Percentiles rank a stretch among this genome's conserved stretches.
These are phyloP conservation scores for Toxonevra muliebris DNA, from an alignment of 2,888 invertebrate species.

Conservation along the genomic window DNA sequence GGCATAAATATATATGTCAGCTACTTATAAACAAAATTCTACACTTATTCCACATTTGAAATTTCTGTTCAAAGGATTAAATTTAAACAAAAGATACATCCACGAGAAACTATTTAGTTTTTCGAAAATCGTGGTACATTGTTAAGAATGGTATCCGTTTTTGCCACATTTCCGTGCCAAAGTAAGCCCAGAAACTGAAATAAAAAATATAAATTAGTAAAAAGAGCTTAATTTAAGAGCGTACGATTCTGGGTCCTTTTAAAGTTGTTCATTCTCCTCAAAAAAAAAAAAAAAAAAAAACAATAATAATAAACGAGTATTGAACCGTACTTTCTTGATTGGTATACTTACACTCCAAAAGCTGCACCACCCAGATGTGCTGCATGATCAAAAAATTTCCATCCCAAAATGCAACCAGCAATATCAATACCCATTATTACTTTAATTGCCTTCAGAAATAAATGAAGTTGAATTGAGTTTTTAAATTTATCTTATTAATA, in stretches of 20 bases:
- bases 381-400: conserved; percentile 96
- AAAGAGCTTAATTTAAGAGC: neutral
- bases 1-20: conserved; percentile 16
- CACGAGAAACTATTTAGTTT: conserved; percentile 60
- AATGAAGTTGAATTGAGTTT: neutral
- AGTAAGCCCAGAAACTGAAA: conserved; percentile 58
- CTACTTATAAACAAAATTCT: conserved; percentile 18
- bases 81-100: conserved; percentile 36
- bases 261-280: no score
- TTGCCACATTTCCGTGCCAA: conserved; percentile 57
- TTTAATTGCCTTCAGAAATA: conserved; percentile 78
- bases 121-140: conserved; percentile 58
- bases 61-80: neutral
- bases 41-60: conserved; percentile 9
- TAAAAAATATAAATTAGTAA: neutral
- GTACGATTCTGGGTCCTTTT: no score
- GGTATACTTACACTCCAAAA: conserved; percentile 81
- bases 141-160: conserved; percentile 54
- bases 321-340: neutral
- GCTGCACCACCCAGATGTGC: conserved; percentile 96
- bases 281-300: no score
- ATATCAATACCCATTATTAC: conserved; percentile 85
- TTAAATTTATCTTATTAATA: neutral
- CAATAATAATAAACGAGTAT: neutral
- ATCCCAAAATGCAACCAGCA: conserved; percentile 83